A percentile compares a stretch with the other conserved stretches of the same genome.
Conservation (phyloP, 1,140 invertebrate genomes). For the Thaumetopoea pityocampa region DNA sequence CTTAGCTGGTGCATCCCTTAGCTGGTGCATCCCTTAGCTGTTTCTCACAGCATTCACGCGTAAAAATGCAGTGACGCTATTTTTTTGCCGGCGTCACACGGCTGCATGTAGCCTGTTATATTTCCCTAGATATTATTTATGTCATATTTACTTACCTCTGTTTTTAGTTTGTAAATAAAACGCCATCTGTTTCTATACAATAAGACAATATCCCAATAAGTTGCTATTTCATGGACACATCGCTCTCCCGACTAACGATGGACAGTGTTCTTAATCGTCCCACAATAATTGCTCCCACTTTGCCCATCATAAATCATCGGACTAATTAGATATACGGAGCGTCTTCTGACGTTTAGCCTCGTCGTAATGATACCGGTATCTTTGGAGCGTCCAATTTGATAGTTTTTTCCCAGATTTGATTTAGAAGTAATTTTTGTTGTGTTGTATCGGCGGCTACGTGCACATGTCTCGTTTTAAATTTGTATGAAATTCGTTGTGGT, state of each 20-base stretch:
- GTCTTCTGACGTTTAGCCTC: conserved; percentile 26
- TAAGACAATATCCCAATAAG: too few relatives aligned
- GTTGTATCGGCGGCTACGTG: not conserved
- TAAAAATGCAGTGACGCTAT: too few relatives aligned
- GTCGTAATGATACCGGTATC: conserved; percentile 41
- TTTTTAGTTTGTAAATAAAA: too few relatives aligned
- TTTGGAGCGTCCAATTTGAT: conserved; percentile 18
- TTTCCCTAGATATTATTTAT: too few relatives aligned
- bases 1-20: too few relatives aligned
- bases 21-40: too few relatives aligned
- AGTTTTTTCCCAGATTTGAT: conserved; percentile 6
- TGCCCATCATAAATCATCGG: conserved; percentile 44
- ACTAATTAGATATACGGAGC: conserved; percentile 44
- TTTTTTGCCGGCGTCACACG: too few relatives aligned
- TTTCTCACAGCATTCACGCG: too few relatives aligned
- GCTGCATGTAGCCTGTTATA: too few relatives aligned
- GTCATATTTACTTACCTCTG: too few relatives aligned
- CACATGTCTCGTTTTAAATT: conserved; percentile 2
- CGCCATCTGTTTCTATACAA: too few relatives aligned
- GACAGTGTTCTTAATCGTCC: conserved; percentile 35
- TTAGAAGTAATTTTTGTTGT: conserved; percentile 7
- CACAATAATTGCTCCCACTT: conserved; percentile 40
- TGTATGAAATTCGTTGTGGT: conserved; percentile 4
- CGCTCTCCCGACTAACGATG: conserved; percentile 19
- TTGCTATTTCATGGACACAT: too few relatives aligned